Evolutionary conservation across 1,140 invertebrate species (phyloP).

Genomic region (Hyphantria cunea): DNA sequence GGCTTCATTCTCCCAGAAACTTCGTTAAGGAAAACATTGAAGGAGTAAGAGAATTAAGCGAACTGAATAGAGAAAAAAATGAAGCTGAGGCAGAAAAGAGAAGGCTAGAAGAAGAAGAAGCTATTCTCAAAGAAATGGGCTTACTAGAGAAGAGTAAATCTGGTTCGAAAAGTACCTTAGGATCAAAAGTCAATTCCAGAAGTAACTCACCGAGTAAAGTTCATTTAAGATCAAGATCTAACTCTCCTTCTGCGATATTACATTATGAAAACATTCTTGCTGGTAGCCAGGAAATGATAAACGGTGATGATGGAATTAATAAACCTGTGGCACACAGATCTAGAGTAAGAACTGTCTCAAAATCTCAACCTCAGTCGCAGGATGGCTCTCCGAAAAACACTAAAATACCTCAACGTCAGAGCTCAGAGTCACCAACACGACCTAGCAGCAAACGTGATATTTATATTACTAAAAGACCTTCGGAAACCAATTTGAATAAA

Average conservation of each 20-base stretch:
- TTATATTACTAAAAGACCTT: constrained; percentile 45
- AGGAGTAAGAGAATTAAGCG: constrained; percentile 77
- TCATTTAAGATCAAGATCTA: constrained; percentile 71
- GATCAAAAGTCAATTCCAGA: constrained; percentile 60
- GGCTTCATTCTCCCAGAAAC: constrained; percentile 68
- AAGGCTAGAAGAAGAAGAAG: constrained; percentile 73
- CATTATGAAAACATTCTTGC: constrained; percentile 59
- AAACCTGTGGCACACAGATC: constrained; percentile 64
- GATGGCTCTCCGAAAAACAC: constrained; percentile 74
- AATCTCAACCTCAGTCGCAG: constrained; percentile 75
- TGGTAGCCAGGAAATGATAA: constrained; percentile 50
- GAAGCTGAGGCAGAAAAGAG: constrained; percentile 75
- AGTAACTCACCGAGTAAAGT: constrained; percentile 69
- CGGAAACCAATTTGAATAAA: constrained; percentile 57
- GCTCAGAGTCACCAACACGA: constrained; percentile 71
- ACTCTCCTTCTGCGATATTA: constrained; percentile 69
- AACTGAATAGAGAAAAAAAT: constrained; percentile 78
- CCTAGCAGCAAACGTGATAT: constrained; percentile 39
- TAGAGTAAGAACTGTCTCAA: constrained; percentile 60
- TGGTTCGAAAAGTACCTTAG: constrained; percentile 19
- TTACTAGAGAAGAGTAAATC: constrained; percentile 35
- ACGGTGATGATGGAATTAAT: constrained; percentile 44
- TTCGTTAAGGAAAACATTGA: constrained; percentile 79
- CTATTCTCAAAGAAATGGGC: constrained; percentile 76
- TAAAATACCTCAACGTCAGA: constrained; percentile 78